Base-by-base conservation (phyloP, 2,888 invertebrate species). In the Chloroclystis v-ata region DNA sequence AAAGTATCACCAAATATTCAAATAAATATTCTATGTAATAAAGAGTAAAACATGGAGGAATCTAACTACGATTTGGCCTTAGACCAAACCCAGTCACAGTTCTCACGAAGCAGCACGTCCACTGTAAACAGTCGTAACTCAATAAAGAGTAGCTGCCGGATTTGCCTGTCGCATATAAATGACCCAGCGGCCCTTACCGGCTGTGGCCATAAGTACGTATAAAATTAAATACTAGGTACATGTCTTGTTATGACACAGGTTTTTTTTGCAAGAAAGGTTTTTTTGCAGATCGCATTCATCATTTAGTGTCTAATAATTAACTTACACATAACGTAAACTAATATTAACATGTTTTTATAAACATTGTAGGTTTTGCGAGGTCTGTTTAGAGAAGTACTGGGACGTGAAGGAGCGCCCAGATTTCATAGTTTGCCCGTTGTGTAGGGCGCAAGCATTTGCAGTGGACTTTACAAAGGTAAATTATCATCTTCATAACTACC, bases 401-500 rank as follows among this genome's bases (percentile, higher is more conserved):
- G 64, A 70, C 4, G 53, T 64, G 3, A 63, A 59, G 14, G 64
- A 74, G 6, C 71, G 70, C 32, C 72, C 73, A 0, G 67, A 67
- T 14, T 68, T 59, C 16, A 70, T 76, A n/a, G 64, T 73, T 6
- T 82, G 82, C 42, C 82, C 82, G 1, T 60, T 82, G 39, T 82
- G 82, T 43, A 69, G 82, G 5, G 59, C 63, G 12, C 57, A 59
- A 32, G 69, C 69, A 8, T 70, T 64, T 37, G 63, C 67, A 26
- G 63, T 74, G 5, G 46, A 65, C 29, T 63, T 91, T 89, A 60
- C 53, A 9, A 59, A 69, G 67, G 77, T 76, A 30, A 30, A 4
- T 0, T n/a, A n/a, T n/a, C n/a, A n/a, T n/a, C n/a, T n/a, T n/a
- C n/a, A n/a, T n/a, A n/a, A n/a, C n/a, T n/a, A n/a, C n/a, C n/a